Percentiles rank a stretch among this genome's conserved stretches.
These are phyloP conservation scores for Rachycentron canadum DNA, from an alignment of 2,797 vertebrate genomes.

Conservation along the genomic window DNA sequence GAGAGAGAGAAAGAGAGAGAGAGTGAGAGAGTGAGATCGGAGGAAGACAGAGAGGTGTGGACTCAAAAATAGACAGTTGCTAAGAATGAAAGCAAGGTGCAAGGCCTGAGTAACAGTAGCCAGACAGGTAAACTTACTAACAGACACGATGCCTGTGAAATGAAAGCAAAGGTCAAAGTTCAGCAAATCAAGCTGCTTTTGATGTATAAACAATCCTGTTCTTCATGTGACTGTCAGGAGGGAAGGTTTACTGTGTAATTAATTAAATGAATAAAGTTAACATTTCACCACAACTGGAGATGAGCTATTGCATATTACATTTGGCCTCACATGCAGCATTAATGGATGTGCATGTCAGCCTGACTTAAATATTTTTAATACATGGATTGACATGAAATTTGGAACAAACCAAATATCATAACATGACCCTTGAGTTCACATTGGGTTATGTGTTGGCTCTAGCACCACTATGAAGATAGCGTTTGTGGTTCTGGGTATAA, in stretches of 20 bases:
- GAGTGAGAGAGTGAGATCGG: conserved; percentile 16
- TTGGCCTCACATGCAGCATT: not conserved
- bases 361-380: not conserved
- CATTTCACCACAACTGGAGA: not conserved
- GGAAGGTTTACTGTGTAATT: not conserved
- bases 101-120: not conserved
- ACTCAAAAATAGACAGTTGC: conserved; percentile 39
- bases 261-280: not conserved
- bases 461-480: conserved; percentile 7
- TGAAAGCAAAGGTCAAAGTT: conserved; percentile 17
- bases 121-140: not conserved
- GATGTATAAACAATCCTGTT: not conserved
- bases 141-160: not conserved
- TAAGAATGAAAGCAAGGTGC: conserved; percentile 41
- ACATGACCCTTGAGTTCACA: not conserved
- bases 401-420: not conserved
- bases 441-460: too few relatives aligned
- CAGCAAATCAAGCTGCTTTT: not conserved
- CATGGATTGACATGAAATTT: not conserved
- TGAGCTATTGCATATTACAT: not conserved
- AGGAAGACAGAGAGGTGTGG: conserved; percentile 55
- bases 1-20: conserved; percentile 30
- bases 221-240: not conserved
- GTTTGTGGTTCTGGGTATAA: conserved; percentile 3
- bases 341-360: not conserved